phyloP scores from a whole-genome alignment of 2,113 vertebrate species.

The Trematomus loennbergii region DNA sequence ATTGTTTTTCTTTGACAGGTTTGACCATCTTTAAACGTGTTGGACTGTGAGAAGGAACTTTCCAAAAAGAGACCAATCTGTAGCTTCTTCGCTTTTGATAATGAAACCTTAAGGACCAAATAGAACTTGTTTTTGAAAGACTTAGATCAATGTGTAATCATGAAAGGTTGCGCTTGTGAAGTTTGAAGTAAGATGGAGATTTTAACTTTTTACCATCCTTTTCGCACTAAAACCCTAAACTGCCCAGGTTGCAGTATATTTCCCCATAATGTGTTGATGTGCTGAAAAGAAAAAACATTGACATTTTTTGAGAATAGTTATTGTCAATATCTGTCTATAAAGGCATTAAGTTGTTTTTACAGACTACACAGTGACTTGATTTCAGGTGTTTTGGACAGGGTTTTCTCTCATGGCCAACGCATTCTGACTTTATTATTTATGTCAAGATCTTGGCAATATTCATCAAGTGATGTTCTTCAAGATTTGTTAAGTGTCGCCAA shows the following conservation, averaged over 20 bases:
- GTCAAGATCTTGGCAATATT: no score
- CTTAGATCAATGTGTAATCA: neutral
- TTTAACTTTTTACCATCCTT: neutral
- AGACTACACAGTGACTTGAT: neutral
- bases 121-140: neutral
- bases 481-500: neutral
- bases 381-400: neutral
- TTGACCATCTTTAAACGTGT: constrained; percentile 77
- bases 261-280: neutral
- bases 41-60: constrained; percentile 72
- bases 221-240: neutral
- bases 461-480: no score
- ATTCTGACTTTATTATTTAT: neutral
- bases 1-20: constrained; percentile 86
- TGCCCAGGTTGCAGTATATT: neutral
- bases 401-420: neutral
- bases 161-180: neutral
- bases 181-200: constrained; percentile 1
- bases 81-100: constrained; percentile 29
- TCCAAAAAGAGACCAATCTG: constrained; percentile 67
- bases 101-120: neutral
- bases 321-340: neutral
- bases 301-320: neutral
- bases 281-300: neutral
- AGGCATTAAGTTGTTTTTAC: neutral